Conservation (phyloP, 2,888 invertebrate genomes). For the Myopa tessellatipennis region DNA sequence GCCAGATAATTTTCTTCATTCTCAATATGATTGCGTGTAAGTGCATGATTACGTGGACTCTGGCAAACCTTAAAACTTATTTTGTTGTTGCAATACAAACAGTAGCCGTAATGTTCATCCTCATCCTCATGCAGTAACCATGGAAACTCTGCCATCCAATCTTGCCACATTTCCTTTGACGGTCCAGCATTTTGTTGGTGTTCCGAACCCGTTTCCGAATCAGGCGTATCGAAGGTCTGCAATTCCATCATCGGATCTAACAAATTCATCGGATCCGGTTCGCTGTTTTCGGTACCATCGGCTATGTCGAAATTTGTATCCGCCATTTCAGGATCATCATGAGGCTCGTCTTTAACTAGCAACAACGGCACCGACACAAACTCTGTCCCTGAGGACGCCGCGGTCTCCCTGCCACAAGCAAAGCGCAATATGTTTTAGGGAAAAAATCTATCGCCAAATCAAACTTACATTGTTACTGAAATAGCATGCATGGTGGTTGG, state of each 20-base stretch:
- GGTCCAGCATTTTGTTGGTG: not conserved
- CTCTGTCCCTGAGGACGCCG: constrained; percentile 29
- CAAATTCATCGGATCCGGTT: constrained; percentile 58
- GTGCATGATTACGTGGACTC: constrained; percentile 52
- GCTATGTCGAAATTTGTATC: not conserved
- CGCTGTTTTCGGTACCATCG: constrained; percentile 6
- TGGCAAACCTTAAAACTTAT: constrained; percentile 48
- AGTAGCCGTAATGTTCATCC: constrained; percentile 55
- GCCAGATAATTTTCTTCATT: constrained; percentile 57
- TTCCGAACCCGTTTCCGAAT: not conserved
- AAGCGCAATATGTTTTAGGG: too few relatives aligned
- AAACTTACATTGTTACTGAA: constrained; percentile 29
- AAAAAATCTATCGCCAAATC: not conserved
- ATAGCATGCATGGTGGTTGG: constrained; percentile 7
- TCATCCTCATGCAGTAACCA: constrained; percentile 58
- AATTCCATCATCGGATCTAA: constrained; percentile 50
- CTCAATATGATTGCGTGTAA: constrained; percentile 58
- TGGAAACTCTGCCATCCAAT: constrained; percentile 56
- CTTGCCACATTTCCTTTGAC: constrained; percentile 31
- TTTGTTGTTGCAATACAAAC: constrained; percentile 58
- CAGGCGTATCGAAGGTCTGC: not conserved
- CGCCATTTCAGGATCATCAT: constrained; percentile 23
- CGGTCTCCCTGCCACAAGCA: constrained; percentile 1
- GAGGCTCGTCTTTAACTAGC: constrained; percentile 25
- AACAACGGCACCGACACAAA: constrained; percentile 30